Evolutionary conservation across 2,113 vertebrate species (phyloP), one percentile per base, ranked within the genome.

Genomic region (Phaethon lepturus): DNA sequence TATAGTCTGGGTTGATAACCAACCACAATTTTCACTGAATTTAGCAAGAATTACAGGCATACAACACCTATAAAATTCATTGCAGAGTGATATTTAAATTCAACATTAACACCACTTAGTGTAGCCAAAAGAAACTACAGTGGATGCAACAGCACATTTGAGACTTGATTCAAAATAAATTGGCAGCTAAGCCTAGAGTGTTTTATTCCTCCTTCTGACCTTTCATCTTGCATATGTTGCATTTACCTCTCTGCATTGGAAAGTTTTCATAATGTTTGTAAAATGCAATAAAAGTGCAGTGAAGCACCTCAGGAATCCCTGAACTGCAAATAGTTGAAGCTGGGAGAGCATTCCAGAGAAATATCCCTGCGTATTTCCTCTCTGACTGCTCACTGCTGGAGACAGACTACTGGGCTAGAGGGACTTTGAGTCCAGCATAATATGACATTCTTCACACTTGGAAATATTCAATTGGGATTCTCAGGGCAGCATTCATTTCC

Each of bases 311-410:
- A 87, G 47, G 60, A 94, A 87, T 50, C 60, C 69, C 64, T 59
- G 69, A 90, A 38, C 64, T 85, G 49, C 73, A 92, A 85, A 91
- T 29, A 90, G 38, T 23, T 85, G 23, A 56, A 82, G 47, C 29
- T 85, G 62, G 88, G 56, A 93, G 58, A 35, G 60, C 90, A 94
- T 92, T 88, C 90, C 88, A 85, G 66, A 92, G 64, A 93, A 90
- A 86, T 72, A 94, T 47, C 49, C 45, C 56, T 26, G 52, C 50
- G 15, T 87, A 85, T 75, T 95, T 97, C 24, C 52, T 85, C 66
- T 90, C 66, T 93, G 64, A 80, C 47, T 77, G 64, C 25, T 77
- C 78, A 38, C 77, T 85, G 47, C 49, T 71, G 26, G 74, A 85
- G 60, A 90, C 56, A 85, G 52, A 63, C 44, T 81, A 42, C 31